phyloP scores from a whole-genome alignment of 2,888 invertebrate genomes.

The Meandrusa payeni region DNA sequence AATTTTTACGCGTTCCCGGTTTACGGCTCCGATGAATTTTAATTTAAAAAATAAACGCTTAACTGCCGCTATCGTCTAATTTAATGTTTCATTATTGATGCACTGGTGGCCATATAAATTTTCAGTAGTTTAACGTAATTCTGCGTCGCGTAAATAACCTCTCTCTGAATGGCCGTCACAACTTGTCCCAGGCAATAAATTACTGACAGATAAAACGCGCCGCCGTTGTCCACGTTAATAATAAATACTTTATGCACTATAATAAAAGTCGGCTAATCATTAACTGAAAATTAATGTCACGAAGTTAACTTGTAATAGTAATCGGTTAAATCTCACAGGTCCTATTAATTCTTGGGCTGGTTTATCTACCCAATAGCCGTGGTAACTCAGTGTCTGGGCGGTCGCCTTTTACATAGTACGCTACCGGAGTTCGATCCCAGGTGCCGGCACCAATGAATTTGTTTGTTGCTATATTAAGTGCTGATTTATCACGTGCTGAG shows the following conservation, averaged over 20 bases:
- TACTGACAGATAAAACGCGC: conserved; percentile 50
- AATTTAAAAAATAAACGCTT: neutral
- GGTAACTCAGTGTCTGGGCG: too few species aligned
- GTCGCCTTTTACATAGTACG: too few species aligned
- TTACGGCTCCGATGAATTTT: neutral
- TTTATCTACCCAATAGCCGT: too few species aligned
- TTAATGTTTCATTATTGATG: conserved; percentile 35
- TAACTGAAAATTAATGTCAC: neutral
- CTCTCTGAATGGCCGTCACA: conserved; percentile 49
- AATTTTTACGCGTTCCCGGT: neutral
- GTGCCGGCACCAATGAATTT: too few species aligned
- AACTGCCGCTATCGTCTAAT: conserved; percentile 23
- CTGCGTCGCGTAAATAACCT: conserved; percentile 45
- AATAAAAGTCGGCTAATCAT: conserved; percentile 16
- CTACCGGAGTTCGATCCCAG: too few species aligned
- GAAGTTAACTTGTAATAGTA: neutral
- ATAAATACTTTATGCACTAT: conserved; percentile 10
- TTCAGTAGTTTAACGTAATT: conserved; percentile 37
- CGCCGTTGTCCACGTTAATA: conserved; percentile 27
- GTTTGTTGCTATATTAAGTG: too few species aligned
- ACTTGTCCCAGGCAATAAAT: conserved; percentile 43
- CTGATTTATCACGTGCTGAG: too few species aligned
- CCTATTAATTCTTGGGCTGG: too few species aligned
- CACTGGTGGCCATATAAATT: conserved; percentile 30
- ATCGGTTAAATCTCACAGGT: too few species aligned